Evolutionary conservation across 2,113 vertebrate genomes (phyloP).

Genomic region (Promerops cafer): DNA sequence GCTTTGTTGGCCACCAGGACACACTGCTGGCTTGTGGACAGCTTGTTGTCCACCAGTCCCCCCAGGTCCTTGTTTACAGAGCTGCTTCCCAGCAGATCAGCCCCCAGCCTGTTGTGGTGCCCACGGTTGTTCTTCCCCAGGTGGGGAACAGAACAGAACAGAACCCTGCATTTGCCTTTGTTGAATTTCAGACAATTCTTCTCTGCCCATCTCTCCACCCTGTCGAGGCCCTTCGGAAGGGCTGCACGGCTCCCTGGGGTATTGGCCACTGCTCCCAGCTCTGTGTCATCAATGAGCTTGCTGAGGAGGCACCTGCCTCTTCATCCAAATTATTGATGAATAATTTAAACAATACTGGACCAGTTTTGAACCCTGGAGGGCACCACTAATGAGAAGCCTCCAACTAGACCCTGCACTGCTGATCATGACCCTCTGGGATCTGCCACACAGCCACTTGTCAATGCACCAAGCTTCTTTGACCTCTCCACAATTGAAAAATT

Average conservation of each 20-base stretch:
- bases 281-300: background rate
- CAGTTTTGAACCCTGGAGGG: rapidly evolving
- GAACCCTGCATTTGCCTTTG: background rate
- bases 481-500: background rate
- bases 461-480: background rate
- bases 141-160: too few species aligned
- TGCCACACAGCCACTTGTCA: background rate
- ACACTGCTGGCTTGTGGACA: background rate
- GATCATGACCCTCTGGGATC: background rate
- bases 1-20: background rate
- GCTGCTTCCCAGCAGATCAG: background rate
- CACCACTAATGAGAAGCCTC: background rate
- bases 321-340: background rate
- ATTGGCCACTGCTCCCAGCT: rapidly evolving
- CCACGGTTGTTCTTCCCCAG: background rate
- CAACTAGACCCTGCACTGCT: background rate
- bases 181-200: rapidly evolving
- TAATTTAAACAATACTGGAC: background rate
- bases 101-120: background rate
- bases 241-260: rapidly evolving
- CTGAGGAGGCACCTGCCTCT: background rate
- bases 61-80: background rate
- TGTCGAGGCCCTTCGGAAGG: background rate
- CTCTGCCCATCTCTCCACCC: background rate
- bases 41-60: background rate